Evolutionary conservation across 2,113 vertebrate species (phyloP), one percentile per base, ranked within the genome.

Genomic region (Nothobranchius kuhntae): DNA sequence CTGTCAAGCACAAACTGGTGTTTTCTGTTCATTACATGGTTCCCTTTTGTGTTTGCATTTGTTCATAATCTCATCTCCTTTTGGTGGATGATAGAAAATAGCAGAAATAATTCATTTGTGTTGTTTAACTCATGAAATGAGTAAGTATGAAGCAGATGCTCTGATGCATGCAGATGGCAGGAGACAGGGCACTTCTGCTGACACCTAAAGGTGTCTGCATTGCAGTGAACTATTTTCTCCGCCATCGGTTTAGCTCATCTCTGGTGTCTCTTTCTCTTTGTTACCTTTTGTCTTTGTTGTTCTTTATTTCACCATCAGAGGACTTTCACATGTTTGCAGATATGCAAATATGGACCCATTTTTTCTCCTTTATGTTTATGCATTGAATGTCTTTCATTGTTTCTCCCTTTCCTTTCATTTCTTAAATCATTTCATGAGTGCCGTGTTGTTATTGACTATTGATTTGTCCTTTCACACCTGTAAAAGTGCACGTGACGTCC

Each of bases 181-280:
- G 64, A 85, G 78, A 58, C 30, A 17, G 52, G 74, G 56, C 75
- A 51, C 73, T 79, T 78, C 53, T 81, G 73, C 84, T 77, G 68
- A 81, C 45, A 53, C 77, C 70, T 61, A 81, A 86, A 86, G 72
- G 83, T 80, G 87, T 88, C 88, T 91, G 88, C 88, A 91, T 83
- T 90, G 88, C 89, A 82, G 89, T 85, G 78, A 52, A 60, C 55
- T 45, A 51, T 46, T 61, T 14, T 70, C 55, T 52, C 40, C 47
- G 50, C 72, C 24, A 59, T 4, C 55, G 58, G 53, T 44, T 38
- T 21, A 65, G 7, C 53, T 7, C 54, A 58, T 38, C 15, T 30
- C 59, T 61, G 10, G 2, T 13, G 9, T 5, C 2, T 46, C 42
- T 48, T 44, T 12, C 53, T 2, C 50, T 62, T 47, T 46, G 53